phyloP scores from a whole-genome alignment of 2,113 vertebrate species.

The Ceyx margarethae region DNA sequence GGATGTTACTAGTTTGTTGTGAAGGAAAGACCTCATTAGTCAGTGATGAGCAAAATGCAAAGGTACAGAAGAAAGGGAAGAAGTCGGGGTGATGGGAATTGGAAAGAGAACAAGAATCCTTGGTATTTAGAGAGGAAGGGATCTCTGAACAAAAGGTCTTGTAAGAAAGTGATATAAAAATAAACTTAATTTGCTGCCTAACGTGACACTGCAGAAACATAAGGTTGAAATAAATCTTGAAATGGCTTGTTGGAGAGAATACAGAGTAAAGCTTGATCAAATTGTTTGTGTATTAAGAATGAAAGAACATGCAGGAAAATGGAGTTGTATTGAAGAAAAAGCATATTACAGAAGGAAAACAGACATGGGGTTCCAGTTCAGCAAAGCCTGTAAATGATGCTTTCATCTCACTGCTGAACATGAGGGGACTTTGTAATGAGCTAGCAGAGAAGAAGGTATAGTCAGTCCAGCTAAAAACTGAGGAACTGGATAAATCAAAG shows the following conservation, averaged over 20 bases:
- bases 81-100: not conserved
- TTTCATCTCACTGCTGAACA: not conserved
- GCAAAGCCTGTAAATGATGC: not conserved
- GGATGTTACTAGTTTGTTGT: not conserved
- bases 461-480: not conserved
- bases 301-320: not conserved
- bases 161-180: not conserved
- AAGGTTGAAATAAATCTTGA: conserved; percentile 25
- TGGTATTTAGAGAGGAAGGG: not conserved
- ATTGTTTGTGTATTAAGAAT: conserved; percentile 6
- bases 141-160: not conserved
- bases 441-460: not conserved
- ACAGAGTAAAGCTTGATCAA: not conserved
- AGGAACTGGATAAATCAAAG: not conserved
- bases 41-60: not conserved
- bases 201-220: not conserved
- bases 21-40: conserved; percentile 27
- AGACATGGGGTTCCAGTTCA: conserved; percentile 32
- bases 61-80: conserved; percentile 26
- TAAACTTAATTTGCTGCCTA: conserved; percentile 9
- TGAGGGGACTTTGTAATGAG: not conserved
- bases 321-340: not conserved
- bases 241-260: not conserved
- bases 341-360: not conserved
- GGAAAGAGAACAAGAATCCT: not conserved